Evolutionary conservation across 2,888 invertebrate species (phyloP), one percentile per base, ranked within the genome.

Genomic region (Graphium colonna): DNA sequence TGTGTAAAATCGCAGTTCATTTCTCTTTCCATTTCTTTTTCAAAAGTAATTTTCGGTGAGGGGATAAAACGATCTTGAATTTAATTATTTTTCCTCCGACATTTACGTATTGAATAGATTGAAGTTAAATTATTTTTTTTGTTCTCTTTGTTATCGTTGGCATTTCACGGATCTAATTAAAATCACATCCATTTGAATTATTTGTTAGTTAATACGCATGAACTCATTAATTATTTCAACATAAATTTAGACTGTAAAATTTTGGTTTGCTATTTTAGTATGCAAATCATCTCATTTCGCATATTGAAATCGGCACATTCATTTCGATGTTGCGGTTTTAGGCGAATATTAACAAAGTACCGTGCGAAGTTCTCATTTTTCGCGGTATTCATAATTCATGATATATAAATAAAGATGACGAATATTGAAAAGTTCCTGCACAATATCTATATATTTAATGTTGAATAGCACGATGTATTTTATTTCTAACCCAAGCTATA

Each of bases 11-110:
- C 69, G 58, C 66, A 62, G 66, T 65, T 69, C 65, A 64, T 63
- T 62, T 60, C 62, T 74, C 69, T 70, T 73, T 70, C 72, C 60
- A 64, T 65, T 64, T 64, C 62, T 68, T 67, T 69, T 61, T 63
- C 55, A 60, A 62, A 64, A 62, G 67, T 65, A 68, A 65, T 69
- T 63, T 48, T 53, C 46, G 54, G 45, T 51, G 50, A 51, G 50
- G 50, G 41, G 50, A 55, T 55, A 46, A 55, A 55, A 41, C 41
- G 50, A 41, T 55, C 45, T 12, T 36, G 46, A 55, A 55, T 50
- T 50, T 50, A 45, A 54, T 54, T 50, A 54, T 44, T 54, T 50
- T 43, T 16, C 31, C 17, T 15, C 36, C 12, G n/a, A n/a, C 41
- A n/a, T 48, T 53, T 31, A 21, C 38, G 9, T 17, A 18, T 39